Evolutionary conservation across 2,113 vertebrate species (phyloP).

Genomic region (Gymnobelideus leadbeateri): DNA sequence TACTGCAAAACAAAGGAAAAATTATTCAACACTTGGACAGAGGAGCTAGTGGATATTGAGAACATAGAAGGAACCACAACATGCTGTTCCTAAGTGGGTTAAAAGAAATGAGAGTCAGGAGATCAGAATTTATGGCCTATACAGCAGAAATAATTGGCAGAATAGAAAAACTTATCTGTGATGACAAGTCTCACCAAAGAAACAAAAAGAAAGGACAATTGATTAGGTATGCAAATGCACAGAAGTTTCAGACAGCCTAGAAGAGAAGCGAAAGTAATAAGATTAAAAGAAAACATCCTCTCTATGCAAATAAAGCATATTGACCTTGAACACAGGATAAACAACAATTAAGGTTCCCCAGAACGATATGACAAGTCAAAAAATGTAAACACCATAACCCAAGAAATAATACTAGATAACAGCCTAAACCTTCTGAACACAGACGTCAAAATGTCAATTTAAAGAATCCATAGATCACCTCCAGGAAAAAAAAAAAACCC

Average conservation of each 20-base stretch:
- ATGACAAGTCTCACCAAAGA: neutral
- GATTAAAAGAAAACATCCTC: neutral
- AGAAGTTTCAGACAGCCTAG: neutral
- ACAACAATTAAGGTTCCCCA: neutral
- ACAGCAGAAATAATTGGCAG: neutral
- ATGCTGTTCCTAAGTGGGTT: neutral
- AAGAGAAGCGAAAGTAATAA: neutral
- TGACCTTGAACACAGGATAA: neutral
- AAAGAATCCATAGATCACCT: neutral
- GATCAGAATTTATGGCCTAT: too few species aligned
- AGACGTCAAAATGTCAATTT: neutral
- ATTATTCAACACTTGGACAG: neutral
- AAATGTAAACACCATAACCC: neutral
- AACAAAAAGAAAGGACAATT: neutral
- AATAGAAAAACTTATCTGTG: neutral
- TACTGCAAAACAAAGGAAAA: neutral
- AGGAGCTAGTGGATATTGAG: neutral
- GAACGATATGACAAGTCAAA: neutral
- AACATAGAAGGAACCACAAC: neutral
- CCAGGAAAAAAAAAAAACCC: too few species aligned
- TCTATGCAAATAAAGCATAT: neutral
- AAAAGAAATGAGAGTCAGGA: neutral
- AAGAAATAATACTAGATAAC: neutral
- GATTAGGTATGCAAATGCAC: neutral
- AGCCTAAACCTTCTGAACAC: neutral